Evolutionary conservation across 2,888 invertebrate genomes (phyloP), one percentile per base, ranked within the genome.

Genomic region (Epistrophella euchroma): DNA sequence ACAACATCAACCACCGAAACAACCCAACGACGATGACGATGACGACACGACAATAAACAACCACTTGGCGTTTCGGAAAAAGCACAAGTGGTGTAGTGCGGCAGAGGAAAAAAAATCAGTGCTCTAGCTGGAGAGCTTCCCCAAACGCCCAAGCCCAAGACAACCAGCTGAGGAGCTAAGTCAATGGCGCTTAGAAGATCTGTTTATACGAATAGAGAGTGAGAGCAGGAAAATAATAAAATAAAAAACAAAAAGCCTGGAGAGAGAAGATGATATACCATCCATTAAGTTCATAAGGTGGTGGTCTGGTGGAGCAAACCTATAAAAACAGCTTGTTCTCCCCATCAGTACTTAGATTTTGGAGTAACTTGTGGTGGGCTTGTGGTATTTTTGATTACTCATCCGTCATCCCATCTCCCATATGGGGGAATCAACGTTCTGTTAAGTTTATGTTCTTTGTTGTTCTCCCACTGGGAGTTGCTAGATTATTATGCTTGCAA

Each of bases 1-100:
- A 68, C 73, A 75, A 60, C 68, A 84, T 43, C 77, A 81, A 86
- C 81, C 85, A 86, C 81, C 76, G 40, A 71, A 71, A 55, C 71
- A 76, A 68, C 66, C 55, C 66, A 66, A 47, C 66, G 28, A 62
- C 32, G 32, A 37, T 0, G 37, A 22, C 9, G 58, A 37, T 17
- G 25, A 43, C 43, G 40, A 19, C 25, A 50, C n/a, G 52, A 5
- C 47, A 60, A 60, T 56, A 55, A 79, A 70, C 82, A 81, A 86
- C 81, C 84, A 85, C 72, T 76, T 81, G 62, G 66, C 66, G 22
- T 19, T 19, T 66, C 32, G 35, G 32, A 35, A 66, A 66, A 47
- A 66, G 22, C 35, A 47, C 58, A 19, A 35, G 58, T 58, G 58
- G 17, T 7, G 58, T 35, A 19, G 35, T 2, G 58, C 19, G 32